Conservation (phyloP, 1,140 invertebrate genomes). For the Achroia grisella region DNA sequence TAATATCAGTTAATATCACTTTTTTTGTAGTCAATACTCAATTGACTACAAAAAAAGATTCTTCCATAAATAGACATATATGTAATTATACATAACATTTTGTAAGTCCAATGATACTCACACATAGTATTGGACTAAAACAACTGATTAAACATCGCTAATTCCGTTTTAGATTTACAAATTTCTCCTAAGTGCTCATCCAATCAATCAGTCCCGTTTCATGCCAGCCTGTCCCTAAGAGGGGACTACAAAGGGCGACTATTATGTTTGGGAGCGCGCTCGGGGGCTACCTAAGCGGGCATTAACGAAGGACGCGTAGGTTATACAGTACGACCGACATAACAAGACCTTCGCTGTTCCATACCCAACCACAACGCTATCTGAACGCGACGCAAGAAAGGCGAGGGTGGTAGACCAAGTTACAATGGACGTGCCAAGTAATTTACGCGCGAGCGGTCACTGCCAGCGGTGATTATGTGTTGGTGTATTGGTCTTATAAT, state of each 20-base stretch:
- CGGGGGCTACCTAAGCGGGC: constrained; percentile 45
- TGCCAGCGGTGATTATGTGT: constrained; percentile 55
- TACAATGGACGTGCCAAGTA: constrained; percentile 34
- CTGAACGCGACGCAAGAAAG: constrained; percentile 2
- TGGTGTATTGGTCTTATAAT: constrained; percentile 48
- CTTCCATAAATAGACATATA: too few species aligned
- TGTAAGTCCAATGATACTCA: neutral
- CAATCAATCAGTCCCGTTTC: constrained; percentile 43
- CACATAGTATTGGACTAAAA: too few species aligned
- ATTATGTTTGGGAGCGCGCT: constrained; percentile 49
- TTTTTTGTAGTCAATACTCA: too few species aligned
- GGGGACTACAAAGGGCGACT: constrained; percentile 32
- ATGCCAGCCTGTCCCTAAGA: constrained; percentile 20
- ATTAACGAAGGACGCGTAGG: constrained; percentile 52
- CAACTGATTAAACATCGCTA: neutral
- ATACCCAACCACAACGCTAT: constrained; percentile 8
- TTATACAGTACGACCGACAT: constrained; percentile 25
- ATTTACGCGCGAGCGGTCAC: constrained; percentile 65
- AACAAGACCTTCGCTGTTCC: constrained; percentile 23
- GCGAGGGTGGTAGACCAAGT: constrained; percentile 19
- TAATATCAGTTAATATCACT: too few species aligned
- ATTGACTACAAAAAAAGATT: too few species aligned
- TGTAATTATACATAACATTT: too few species aligned
- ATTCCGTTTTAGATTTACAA: constrained; percentile 8
- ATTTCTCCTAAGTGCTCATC: constrained; percentile 20